Conservation (phyloP, 2,113 vertebrate genomes). For the Nothocercus nigrocapillus region DNA sequence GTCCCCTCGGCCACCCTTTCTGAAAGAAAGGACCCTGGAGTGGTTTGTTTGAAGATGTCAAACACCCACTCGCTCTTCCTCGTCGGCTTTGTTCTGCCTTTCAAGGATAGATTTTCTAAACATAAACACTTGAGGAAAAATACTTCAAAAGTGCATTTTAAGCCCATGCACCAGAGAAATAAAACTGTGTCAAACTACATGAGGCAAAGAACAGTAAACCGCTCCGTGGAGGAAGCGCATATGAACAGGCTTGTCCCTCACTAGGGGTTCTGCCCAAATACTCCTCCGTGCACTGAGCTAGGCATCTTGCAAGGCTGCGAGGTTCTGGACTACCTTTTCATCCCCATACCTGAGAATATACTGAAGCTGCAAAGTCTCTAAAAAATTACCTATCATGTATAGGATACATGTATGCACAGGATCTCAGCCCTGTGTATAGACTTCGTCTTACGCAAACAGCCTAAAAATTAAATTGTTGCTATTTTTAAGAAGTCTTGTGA, state of each 20-base stretch:
- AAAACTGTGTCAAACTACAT: background rate
- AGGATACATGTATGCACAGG: background rate
- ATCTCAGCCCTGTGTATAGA: background rate
- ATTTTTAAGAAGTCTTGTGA: background rate
- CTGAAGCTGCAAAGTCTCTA: background rate
- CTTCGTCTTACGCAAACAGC: background rate
- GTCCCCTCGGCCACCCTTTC: background rate
- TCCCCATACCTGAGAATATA: rapidly evolving
- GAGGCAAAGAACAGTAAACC: background rate
- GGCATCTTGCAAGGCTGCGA: background rate
- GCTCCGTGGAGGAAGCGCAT: background rate
- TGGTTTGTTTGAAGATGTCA: background rate
- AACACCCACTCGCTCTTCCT: slow-evolving; percentile 1
- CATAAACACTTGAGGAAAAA: slow-evolving; percentile 28
- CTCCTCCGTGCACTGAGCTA: background rate
- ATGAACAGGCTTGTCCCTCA: background rate
- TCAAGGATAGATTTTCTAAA: slow-evolving; percentile 31
- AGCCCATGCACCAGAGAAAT: background rate
- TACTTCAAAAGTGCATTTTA: background rate
- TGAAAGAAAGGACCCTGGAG: slow-evolving; percentile 14
- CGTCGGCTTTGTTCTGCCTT: background rate
- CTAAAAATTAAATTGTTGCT: background rate
- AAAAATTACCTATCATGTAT: background rate
- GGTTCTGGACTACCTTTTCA: background rate
- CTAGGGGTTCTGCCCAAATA: background rate